A percentile compares a stretch with the other conserved stretches of the same genome.
Evolutionary conservation across 2,888 invertebrate species (phyloP).

Genomic region (Dynastes maya): DNA sequence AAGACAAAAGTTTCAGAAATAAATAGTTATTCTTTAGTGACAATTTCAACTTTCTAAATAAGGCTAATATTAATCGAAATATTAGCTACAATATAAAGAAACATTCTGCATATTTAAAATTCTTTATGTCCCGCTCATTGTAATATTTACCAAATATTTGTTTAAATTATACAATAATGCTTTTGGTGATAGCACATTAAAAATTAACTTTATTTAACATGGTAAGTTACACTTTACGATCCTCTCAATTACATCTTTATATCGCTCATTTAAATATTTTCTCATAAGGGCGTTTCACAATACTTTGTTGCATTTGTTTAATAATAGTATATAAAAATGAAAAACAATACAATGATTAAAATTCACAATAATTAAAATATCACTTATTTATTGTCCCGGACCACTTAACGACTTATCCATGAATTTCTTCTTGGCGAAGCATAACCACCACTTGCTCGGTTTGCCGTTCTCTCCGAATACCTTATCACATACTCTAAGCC

Average conservation of each 20-base stretch:
- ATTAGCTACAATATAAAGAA: no score
- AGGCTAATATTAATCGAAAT: no score
- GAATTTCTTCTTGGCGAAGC: constrained; percentile 99
- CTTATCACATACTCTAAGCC: constrained; percentile 91
- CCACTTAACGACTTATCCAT: constrained; percentile 98
- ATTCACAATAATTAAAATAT: constrained; percentile 24
- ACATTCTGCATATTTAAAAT: no score
- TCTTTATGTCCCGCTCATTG: no score
- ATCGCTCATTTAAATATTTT: neutral
- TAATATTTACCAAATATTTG: neutral
- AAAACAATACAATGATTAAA: constrained; percentile 13
- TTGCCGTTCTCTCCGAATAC: constrained; percentile 95
- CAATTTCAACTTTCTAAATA: no score
- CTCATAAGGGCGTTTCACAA: no score
- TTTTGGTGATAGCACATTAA: constrained; percentile 1
- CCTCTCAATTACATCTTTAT: neutral
- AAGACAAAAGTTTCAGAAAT: no score
- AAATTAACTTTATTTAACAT: constrained; percentile 26
- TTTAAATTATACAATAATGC: neutral
- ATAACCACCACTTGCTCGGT: constrained; percentile 99
- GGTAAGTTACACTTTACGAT: constrained; percentile 10
- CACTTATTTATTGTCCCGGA: constrained; percentile 81
- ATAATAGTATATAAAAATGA: constrained; percentile 5
- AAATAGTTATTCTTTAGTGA: no score
- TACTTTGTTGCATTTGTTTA: neutral